Percentiles rank a stretch among this genome's conserved stretches.
Evolutionary conservation across 2,113 vertebrate genomes (phyloP).

Genomic region (Psittacus erithacus): DNA sequence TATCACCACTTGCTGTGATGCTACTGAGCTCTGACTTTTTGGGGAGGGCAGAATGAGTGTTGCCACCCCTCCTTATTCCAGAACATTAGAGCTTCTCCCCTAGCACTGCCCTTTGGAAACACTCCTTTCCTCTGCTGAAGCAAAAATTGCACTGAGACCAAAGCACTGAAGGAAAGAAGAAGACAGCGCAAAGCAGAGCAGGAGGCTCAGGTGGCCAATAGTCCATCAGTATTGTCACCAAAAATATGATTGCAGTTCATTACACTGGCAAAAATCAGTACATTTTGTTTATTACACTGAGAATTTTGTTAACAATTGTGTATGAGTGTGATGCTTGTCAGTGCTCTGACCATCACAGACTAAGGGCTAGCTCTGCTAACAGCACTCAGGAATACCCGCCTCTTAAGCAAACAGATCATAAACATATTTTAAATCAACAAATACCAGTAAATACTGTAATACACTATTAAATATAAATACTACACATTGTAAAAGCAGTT

Average conservation of each 20-base stretch:
- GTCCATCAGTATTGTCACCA: not conserved
- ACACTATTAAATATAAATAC: not conserved
- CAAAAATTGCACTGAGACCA: not conserved
- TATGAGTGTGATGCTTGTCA: accelerated
- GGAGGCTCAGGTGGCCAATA: not conserved
- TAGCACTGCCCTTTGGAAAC: not conserved
- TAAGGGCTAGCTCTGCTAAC: not conserved
- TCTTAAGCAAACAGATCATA: not conserved
- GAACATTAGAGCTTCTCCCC: not conserved
- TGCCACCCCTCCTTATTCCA: not conserved
- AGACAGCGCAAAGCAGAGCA: not conserved
- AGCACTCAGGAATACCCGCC: not conserved
- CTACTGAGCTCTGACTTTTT: not conserved
- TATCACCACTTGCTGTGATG: not conserved
- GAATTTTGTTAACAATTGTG: not conserved
- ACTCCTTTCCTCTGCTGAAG: not conserved
- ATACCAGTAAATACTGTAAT: not conserved
- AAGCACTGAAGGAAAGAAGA: not conserved
- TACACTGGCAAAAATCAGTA: not conserved
- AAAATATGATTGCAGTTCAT: not conserved
- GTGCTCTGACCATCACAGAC: accelerated
- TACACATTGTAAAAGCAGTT: not conserved
- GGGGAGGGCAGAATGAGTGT: not conserved
- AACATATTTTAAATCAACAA: not conserved
- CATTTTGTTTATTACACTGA: not conserved